These are phyloP conservation scores for Stigmatopora nigra DNA, from an alignment of 2,113 vertebrate genomes.

Conservation along the genomic window DNA sequence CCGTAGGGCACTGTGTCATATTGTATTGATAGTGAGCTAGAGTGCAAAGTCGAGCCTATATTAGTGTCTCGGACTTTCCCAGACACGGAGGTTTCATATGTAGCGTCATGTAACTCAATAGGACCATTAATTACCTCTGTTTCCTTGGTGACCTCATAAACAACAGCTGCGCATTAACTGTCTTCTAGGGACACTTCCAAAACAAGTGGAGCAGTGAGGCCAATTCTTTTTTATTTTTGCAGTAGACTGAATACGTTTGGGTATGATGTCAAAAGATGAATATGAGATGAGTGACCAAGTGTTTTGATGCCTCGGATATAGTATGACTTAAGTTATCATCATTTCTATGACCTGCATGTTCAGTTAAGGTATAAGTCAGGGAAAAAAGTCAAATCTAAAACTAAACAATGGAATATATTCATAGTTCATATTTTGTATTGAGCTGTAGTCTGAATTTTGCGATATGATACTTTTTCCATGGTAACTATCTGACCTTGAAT, in stretches of 20 bases:
- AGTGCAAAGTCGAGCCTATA: slow-evolving; percentile 32
- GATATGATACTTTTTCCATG: slow-evolving; percentile 55
- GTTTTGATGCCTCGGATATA: background rate
- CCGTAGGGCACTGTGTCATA: slow-evolving; percentile 23
- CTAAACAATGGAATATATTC: background rate
- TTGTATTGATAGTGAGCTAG: slow-evolving; percentile 19
- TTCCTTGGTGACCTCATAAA: slow-evolving; percentile 67
- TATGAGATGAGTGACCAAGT: background rate
- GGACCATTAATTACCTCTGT: slow-evolving; percentile 59
- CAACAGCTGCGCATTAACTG: slow-evolving; percentile 69
- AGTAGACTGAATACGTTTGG: background rate
- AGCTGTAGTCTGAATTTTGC: slow-evolving; percentile 20
- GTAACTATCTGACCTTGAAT: slow-evolving; percentile 62
- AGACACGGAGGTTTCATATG: slow-evolving; percentile 24
- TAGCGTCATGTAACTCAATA: slow-evolving; percentile 9
- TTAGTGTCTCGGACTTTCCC: slow-evolving; percentile 25
- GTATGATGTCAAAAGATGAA: background rate
- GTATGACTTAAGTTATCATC: background rate
- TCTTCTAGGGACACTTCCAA: background rate
- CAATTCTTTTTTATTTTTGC: background rate
- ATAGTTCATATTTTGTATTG: background rate
- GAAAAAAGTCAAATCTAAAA: background rate
- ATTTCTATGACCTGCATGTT: background rate
- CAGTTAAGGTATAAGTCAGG: background rate
- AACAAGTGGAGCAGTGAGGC: background rate